Conservation (phyloP, 2,113 vertebrate species). For the Nesospiza acunhae region DNA sequence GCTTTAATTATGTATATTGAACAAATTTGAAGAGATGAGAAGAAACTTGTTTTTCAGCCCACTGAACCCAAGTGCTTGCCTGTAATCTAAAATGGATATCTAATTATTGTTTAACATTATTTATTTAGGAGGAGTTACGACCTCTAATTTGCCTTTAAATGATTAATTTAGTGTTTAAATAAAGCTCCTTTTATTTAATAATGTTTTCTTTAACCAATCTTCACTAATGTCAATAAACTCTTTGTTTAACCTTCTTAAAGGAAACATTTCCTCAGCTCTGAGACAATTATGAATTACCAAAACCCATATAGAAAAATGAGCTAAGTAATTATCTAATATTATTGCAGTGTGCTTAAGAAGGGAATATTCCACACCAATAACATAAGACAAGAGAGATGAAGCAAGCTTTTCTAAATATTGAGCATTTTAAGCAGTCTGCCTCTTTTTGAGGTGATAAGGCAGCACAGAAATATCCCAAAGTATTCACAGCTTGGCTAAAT, state of each 20-base stretch:
- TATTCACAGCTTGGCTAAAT: background rate
- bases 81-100: conserved; percentile 77
- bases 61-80: conserved; percentile 54
- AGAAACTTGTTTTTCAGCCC: conserved; percentile 60
- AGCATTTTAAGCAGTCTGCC: background rate
- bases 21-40: conserved; percentile 57
- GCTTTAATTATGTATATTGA: conserved; percentile 55
- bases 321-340: conserved; percentile 69
- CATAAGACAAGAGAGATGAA: background rate
- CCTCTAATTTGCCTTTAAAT: conserved; percentile 89
- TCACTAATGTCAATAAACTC: conserved; percentile 88
- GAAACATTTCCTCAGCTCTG: conserved; percentile 77
- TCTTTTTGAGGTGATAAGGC: background rate
- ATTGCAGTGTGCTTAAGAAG: conserved; percentile 47
- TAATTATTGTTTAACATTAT: conserved; percentile 82
- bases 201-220: conserved; percentile 86
- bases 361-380: conserved; percentile 42
- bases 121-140: conserved; percentile 78
- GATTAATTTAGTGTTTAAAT: conserved; percentile 91
- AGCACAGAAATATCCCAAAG: conserved; percentile 3
- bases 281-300: conserved; percentile 79
- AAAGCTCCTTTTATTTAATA: conserved; percentile 86
- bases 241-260: conserved; percentile 88
- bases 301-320: conserved; percentile 72
- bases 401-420: conserved; percentile 14